A percentile compares a stretch with the other conserved stretches of the same genome.
Conservation (phyloP, 2,797 vertebrate genomes). For the Thaleichthys pacificus region DNA sequence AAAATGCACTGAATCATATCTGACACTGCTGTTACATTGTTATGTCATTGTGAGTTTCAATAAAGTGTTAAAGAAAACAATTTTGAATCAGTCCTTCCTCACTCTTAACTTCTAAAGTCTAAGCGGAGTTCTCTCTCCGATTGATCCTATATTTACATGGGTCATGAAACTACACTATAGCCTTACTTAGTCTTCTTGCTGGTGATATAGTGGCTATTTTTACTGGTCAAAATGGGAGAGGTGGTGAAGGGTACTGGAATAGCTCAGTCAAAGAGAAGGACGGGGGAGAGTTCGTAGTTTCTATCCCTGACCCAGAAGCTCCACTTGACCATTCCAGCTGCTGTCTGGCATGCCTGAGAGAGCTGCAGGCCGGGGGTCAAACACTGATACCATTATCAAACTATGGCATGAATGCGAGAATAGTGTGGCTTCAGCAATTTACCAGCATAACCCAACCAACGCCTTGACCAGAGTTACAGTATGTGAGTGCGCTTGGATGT, state of each 20-base stretch:
- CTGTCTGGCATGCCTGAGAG: slow-evolving; percentile 36
- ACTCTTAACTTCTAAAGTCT: neutral
- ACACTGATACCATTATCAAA: slow-evolving; percentile 22
- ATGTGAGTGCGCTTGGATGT: neutral
- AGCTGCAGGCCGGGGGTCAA: slow-evolving; percentile 24
- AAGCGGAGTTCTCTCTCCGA: slow-evolving; percentile 8
- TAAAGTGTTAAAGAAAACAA: slow-evolving; percentile 43
- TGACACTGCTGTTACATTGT: slow-evolving; percentile 19
- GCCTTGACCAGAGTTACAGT: neutral
- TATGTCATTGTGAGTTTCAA: slow-evolving; percentile 52
- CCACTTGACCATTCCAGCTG: slow-evolving; percentile 46
- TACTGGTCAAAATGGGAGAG: slow-evolving; percentile 46
- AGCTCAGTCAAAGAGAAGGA: slow-evolving; percentile 23
- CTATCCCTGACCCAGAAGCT: slow-evolving; percentile 34
- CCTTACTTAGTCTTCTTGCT: slow-evolving; percentile 34
- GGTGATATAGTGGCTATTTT: slow-evolving; percentile 51
- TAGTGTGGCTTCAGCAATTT: neutral
- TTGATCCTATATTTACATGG: slow-evolving; percentile 17
- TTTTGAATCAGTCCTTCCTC: neutral
- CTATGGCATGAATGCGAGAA: slow-evolving; percentile 11
- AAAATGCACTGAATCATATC: slow-evolving; percentile 48
- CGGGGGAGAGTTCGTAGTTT: slow-evolving; percentile 44
- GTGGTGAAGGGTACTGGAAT: slow-evolving; percentile 42
- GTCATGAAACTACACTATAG: slow-evolving; percentile 6
- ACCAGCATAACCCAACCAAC: neutral